Percentiles rank a stretch among this genome's conserved stretches.
phyloP scores from a whole-genome alignment of 2,113 vertebrate species.

The Elaphurus davidianus region DNA sequence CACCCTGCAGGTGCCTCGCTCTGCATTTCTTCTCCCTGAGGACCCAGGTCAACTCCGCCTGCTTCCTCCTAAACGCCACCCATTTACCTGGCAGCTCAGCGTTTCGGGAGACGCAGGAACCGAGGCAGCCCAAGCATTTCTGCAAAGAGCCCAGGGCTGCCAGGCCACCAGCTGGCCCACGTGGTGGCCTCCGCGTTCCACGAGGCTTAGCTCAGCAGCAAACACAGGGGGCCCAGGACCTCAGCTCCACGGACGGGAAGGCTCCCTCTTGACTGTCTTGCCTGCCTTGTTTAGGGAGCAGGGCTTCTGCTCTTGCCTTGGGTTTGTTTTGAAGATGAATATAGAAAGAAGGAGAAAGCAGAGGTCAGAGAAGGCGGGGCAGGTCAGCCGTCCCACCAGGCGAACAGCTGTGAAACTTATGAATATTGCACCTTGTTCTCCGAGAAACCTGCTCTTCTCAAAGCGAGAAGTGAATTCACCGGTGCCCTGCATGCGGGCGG shows the following conservation, averaged over 20 bases:
- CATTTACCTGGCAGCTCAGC: neutral
- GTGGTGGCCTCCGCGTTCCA: neutral
- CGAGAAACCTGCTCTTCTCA: neutral
- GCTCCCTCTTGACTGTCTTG: neutral
- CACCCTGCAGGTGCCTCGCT: neutral
- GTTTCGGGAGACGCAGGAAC: neutral
- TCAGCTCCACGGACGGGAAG: neutral
- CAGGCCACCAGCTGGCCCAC: rapidly evolving
- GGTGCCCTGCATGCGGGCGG: neutral
- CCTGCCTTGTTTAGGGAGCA: neutral
- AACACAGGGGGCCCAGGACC: neutral
- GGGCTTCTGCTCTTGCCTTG: neutral
- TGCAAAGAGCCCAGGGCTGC: neutral
- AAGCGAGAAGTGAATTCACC: neutral
- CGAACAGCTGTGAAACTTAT: neutral
- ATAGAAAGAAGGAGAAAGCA: neutral
- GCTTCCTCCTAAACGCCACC: neutral
- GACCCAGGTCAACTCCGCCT: neutral
- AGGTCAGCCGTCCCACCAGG: neutral
- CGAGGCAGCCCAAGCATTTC: neutral
- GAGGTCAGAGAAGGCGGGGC: neutral
- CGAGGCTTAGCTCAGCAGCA: neutral
- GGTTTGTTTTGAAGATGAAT: neutral
- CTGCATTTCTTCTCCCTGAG: neutral
- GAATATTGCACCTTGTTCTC: neutral